phyloP scores from a whole-genome alignment of 2,888 invertebrate genomes.

The Julus scanicus region DNA sequence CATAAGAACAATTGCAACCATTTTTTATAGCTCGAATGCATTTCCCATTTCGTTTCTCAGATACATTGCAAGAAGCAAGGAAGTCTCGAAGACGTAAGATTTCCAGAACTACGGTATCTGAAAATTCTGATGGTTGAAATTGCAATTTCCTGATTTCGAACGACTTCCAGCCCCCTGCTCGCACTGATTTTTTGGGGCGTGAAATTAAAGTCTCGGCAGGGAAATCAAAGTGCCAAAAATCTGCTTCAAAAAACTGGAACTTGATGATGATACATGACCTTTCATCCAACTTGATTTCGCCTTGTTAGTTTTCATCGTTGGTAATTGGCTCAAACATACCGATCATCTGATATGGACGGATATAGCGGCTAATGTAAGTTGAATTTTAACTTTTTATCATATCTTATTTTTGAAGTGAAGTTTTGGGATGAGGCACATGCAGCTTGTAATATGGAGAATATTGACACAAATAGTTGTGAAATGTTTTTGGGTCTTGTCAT shows the following conservation, averaged over 20 bases:
- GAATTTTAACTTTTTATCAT: neutral
- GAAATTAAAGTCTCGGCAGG: neutral
- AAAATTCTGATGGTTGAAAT: neutral
- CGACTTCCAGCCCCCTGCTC: neutral
- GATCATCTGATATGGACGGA: neutral
- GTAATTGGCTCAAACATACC: neutral
- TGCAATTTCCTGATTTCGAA: slow-evolving; percentile 19
- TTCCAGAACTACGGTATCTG: neutral
- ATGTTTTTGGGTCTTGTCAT: too few species aligned
- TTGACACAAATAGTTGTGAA: too few species aligned
- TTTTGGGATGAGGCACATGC: neutral
- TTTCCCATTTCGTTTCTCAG: slow-evolving; percentile 14
- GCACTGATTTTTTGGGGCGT: neutral
- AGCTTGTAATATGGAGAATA: neutral
- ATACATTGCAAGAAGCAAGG: neutral
- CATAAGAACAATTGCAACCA: neutral
- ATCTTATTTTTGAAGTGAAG: neutral
- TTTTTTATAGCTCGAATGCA: neutral
- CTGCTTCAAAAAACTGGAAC: neutral
- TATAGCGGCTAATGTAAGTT: neutral
- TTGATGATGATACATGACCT: neutral
- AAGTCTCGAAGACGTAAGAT: neutral
- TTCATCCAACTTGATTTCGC: neutral
- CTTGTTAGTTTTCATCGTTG: too few species aligned
- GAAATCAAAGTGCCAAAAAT: neutral